Percentiles rank a stretch among this genome's conserved stretches.
These are phyloP conservation scores for Palythoa heliodiscus DNA, from an alignment of 92 coral and sea anemone genomes.

Conservation along the genomic window DNA sequence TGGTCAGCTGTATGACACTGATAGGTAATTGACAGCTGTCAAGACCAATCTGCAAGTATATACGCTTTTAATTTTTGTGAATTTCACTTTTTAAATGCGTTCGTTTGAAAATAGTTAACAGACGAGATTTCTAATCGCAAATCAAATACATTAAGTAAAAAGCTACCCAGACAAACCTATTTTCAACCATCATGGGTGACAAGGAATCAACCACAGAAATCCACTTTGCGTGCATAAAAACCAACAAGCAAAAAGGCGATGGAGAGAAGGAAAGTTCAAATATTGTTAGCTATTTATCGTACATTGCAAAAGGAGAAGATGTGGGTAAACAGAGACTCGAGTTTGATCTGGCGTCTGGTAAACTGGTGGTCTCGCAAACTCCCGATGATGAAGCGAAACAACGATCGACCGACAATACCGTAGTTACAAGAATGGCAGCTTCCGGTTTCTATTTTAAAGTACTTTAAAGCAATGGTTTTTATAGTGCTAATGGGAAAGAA, in stretches of 20 bases:
- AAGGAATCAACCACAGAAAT: constrained; percentile 13
- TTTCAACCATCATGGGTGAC: not conserved
- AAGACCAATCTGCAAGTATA: not conserved
- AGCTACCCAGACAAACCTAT: not conserved
- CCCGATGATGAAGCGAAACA: not conserved
- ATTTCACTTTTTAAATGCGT: not conserved
- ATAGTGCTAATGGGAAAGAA: too few relatives aligned
- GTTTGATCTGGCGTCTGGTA: constrained; percentile 27
- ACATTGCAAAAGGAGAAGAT: constrained; percentile 20
- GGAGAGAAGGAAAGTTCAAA: not conserved
- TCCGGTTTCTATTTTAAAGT: not conserved
- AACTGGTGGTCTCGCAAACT: not conserved
- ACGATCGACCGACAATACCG: not conserved
- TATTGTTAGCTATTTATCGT: not conserved
- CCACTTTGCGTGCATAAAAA: not conserved
- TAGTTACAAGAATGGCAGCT: not conserved
- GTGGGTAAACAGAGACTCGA: not conserved
- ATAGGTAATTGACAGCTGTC: too few relatives aligned
- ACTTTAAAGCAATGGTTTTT: too few relatives aligned
- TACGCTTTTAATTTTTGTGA: not conserved
- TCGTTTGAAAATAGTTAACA: not conserved
- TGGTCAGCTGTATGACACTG: too few relatives aligned
- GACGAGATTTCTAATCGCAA: not conserved
- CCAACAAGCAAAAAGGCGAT: not conserved
- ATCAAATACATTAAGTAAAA: not conserved